Percentiles rank a stretch among this genome's conserved stretches.
Conservation (phyloP, 92 coral and sea anemone species). For the Epizoanthus fatuus region DNA sequence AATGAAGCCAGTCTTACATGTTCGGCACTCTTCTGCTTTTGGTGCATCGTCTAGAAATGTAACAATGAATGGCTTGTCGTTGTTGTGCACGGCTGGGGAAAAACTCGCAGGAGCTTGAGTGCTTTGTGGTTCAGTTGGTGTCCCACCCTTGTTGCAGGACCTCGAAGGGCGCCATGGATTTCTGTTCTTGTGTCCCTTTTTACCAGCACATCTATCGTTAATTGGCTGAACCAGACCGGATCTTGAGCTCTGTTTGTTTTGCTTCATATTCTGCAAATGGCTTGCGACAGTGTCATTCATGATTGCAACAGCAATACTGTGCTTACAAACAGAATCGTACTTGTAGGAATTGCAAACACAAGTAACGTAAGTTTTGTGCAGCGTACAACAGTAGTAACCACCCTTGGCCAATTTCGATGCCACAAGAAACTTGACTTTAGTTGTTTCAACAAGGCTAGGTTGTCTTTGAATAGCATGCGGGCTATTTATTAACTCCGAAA, state of each 20-base stretch:
- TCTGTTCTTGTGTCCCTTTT: constrained; percentile 16
- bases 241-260: constrained; percentile 14
- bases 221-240: constrained; percentile 36
- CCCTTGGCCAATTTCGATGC: constrained; percentile 34
- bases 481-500: constrained; percentile 21
- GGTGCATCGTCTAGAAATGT: constrained; percentile 27
- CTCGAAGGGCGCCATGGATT: constrained; percentile 40
- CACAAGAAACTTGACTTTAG: constrained; percentile 35
- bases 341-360: constrained; percentile 44
- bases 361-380: constrained; percentile 21
- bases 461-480: constrained; percentile 28
- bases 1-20: constrained; percentile 30
- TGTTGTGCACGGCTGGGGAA: constrained; percentile 20
- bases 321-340: constrained; percentile 33
- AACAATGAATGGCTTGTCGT: constrained; percentile 32
- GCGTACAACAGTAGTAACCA: constrained; percentile 41
- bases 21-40: constrained; percentile 17
- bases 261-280: constrained; percentile 26
- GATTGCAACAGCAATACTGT: constrained; percentile 36
- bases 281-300: constrained; percentile 8
- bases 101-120: constrained; percentile 31
- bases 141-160: not conserved
- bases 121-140: constrained; percentile 3
- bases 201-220: constrained; percentile 32
- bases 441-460: constrained; percentile 30